Evolutionary conservation across 2,797 vertebrate species (phyloP), one percentile per base, ranked within the genome.

Genomic region (Menidia menidia): DNA sequence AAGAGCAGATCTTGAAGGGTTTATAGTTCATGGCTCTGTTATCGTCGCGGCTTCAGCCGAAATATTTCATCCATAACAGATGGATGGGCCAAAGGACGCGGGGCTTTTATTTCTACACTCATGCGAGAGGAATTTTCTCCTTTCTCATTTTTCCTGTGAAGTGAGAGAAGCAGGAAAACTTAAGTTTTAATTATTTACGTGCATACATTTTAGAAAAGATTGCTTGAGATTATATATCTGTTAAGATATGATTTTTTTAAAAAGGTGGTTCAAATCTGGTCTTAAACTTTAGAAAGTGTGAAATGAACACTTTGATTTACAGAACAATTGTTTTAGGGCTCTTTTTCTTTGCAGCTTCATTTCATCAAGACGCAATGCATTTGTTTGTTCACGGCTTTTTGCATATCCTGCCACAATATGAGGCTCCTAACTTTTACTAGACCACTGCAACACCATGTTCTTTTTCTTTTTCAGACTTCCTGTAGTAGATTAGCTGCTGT

Each of bases 11-110:
- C 55, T 45, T 44, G 54, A 55, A 39, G 73, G 67, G 67, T 84
- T 79, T 77, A 66, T 48, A 63, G 62, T 77, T 84, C 59, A 64
- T 42, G 57, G 60, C 52, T 67, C 52, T 75, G 79, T 73, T 76
- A 73, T 79, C 59, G 31, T 48, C 47, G 2, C 19, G 11, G 68
- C 55, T 77, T 80, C 55, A 70, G 55, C 52, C 15, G 2, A 52
- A 44, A 73, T 73, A 48, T 63, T 72, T 62, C 57, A 77, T 57
- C 44, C 33, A 55, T 67, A 30, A 45, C 74, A 75, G 68, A 72
- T 54, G 48, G 53, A 59, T 56, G 64, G 43, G 33, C 32, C 45
- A 45, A 42, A 58, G 57, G 55, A 25, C 35, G 5, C 14, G 33
- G 55, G 33, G 18, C 41, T 19, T 48, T 18, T 19, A 51, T 79